Conservation (phyloP, 1,140 invertebrate genomes). For the Triops cancriformis region DNA sequence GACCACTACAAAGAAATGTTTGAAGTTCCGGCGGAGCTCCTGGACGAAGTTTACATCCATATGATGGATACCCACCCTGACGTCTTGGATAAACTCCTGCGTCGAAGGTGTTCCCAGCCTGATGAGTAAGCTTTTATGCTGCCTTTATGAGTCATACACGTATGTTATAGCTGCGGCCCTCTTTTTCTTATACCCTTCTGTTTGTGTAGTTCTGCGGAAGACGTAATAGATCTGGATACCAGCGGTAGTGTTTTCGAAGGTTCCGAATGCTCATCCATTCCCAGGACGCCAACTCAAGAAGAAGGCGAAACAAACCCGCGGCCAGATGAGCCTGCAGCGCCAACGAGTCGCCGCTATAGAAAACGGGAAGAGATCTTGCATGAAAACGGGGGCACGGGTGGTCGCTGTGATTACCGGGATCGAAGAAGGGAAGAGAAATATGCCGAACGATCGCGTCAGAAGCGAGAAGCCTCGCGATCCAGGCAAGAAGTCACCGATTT, state of each 20-base stretch:
- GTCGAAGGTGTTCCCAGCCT: slow-evolving; percentile 43
- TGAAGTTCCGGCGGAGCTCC: slow-evolving; percentile 56
- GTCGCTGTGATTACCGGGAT: slow-evolving; percentile 35
- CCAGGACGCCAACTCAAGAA: slow-evolving; percentile 28
- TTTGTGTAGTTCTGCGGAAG: slow-evolving; percentile 24
- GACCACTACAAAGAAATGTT: slow-evolving; percentile 69
- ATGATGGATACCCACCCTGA: slow-evolving; percentile 74
- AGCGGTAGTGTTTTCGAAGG: slow-evolving; percentile 38
- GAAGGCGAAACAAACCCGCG: slow-evolving; percentile 24
- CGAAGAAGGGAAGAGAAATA: slow-evolving; percentile 27
- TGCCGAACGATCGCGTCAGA: slow-evolving; percentile 24
- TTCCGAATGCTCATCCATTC: slow-evolving; percentile 34
- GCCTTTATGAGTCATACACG: slow-evolving; percentile 20
- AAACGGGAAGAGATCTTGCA: slow-evolving; percentile 57
- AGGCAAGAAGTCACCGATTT: slow-evolving; percentile 30
- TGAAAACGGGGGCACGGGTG: slow-evolving; percentile 56
- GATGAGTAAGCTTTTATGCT: slow-evolving; percentile 44
- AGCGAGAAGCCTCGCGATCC: slow-evolving; percentile 28
- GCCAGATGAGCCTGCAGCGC: slow-evolving; percentile 48
- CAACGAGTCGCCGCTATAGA: slow-evolving; percentile 23
- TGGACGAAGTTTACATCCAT: slow-evolving; percentile 75
- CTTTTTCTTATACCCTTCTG: slow-evolving; percentile 3
- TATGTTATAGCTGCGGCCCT: slow-evolving; percentile 20
- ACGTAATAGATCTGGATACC: slow-evolving; percentile 35
- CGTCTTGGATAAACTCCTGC: slow-evolving; percentile 58